Evolutionary conservation across 2,888 invertebrate genomes (phyloP).

Genomic region (Meloe dianella): DNA sequence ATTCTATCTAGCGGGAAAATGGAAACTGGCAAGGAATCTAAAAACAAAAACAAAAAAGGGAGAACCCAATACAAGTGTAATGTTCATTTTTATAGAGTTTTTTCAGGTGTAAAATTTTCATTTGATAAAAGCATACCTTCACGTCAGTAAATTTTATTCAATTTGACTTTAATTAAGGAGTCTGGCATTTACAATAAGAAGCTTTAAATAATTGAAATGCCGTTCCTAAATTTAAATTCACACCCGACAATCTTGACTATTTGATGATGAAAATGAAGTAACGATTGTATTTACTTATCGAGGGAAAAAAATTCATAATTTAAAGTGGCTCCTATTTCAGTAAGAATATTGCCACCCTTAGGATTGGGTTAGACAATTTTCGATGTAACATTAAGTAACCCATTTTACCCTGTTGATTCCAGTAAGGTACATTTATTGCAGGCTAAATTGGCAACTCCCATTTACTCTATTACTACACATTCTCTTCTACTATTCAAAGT

Average conservation of each 20-base stretch:
- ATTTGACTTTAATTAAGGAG: constrained; percentile 13
- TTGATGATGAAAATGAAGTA: not conserved
- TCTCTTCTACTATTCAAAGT: constrained; percentile 19
- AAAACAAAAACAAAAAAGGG: not conserved
- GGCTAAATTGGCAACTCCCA: not conserved
- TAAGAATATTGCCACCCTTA: not conserved
- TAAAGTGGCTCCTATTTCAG: not conserved
- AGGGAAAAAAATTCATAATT: not conserved
- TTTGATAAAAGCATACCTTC: not conserved
- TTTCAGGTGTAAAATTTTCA: not conserved
- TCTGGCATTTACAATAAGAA: constrained; percentile 3
- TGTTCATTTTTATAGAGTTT: not conserved
- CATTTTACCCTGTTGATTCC: constrained; percentile 7
- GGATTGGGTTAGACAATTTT: not conserved
- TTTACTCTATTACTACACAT: not conserved
- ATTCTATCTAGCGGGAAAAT: not conserved
- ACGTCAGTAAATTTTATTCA: not conserved
- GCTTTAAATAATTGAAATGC: constrained; percentile 17
- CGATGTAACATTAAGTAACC: constrained; percentile 5
- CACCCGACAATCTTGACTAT: not conserved
- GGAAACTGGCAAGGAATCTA: not conserved
- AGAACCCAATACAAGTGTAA: not conserved
- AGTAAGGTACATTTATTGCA: constrained; percentile 8
- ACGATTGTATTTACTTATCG: not conserved
- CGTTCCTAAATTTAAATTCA: not conserved